These are phyloP conservation scores for Charanyca ferruginea DNA, from an alignment of 2,888 invertebrate genomes.

Conservation along the genomic window DNA sequence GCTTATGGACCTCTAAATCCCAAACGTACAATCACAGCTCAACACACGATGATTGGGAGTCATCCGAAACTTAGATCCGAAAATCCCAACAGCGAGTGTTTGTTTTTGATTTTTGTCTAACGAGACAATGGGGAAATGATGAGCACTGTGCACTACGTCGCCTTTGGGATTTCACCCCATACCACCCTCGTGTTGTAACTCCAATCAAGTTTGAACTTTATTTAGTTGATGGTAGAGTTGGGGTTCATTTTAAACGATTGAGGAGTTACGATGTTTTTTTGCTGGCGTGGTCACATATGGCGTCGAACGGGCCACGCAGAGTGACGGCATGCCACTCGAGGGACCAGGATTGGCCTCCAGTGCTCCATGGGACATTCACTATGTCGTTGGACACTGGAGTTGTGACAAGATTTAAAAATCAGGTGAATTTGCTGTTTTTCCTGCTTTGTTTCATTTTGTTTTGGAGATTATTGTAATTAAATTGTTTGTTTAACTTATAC, in stretches of 20 bases:
- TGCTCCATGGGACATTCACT: slow-evolving; percentile 81
- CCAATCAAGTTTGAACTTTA: slow-evolving; percentile 77
- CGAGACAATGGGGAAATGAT: slow-evolving; percentile 91
- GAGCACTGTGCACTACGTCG: slow-evolving; percentile 87
- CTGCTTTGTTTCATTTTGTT: slow-evolving; percentile 7
- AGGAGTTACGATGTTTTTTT: slow-evolving; percentile 75
- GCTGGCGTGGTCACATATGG: slow-evolving; percentile 83
- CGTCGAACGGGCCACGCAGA: slow-evolving; percentile 89
- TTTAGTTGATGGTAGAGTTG: slow-evolving; percentile 69
- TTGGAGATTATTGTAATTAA: background rate
- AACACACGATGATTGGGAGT: slow-evolving; percentile 83
- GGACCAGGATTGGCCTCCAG: slow-evolving; percentile 86
- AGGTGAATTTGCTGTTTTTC: slow-evolving; percentile 47
- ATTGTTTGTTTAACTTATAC: background rate
- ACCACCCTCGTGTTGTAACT: slow-evolving; percentile 73
- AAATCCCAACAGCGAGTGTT: slow-evolving; percentile 88
- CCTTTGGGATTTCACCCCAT: slow-evolving; percentile 89
- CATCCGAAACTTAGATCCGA: slow-evolving; percentile 86
- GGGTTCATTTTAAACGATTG: slow-evolving; percentile 66
- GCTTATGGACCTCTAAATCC: slow-evolving; percentile 74
- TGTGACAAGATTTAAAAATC: slow-evolving; percentile 74
- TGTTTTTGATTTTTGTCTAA: slow-evolving; percentile 91
- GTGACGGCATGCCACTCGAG: slow-evolving; percentile 88
- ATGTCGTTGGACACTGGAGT: slow-evolving; percentile 78
- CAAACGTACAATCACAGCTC: slow-evolving; percentile 79